A percentile compares a stretch with the other conserved stretches of the same genome.
phyloP scores from a whole-genome alignment of 1,140 invertebrate species.

The Magallana gigas region DNA sequence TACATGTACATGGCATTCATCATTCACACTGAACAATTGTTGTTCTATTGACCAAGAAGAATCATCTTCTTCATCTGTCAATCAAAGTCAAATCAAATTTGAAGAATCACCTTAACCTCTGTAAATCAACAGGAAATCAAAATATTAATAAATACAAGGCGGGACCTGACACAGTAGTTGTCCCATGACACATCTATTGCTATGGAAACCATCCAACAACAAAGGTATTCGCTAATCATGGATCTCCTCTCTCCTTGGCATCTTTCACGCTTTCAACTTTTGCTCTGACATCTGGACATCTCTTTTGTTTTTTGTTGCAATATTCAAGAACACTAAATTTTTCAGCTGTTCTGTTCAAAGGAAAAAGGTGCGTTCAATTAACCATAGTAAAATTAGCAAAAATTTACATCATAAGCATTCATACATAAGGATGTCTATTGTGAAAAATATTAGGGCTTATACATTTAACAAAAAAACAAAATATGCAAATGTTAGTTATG shows the following conservation, averaged over 20 bases:
- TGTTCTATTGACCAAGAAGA: no score
- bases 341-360: not conserved
- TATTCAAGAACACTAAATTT: not conserved
- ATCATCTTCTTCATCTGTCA: no score
- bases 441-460: no score
- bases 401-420: no score
- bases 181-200: conserved; percentile 3
- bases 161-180: not conserved
- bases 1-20: no score
- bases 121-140: not conserved
- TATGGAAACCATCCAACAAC: not conserved
- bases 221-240: not conserved
- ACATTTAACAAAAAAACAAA: no score
- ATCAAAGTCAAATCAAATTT: no score
- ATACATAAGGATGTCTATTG: no score
- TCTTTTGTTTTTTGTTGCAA: not conserved
- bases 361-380: not conserved
- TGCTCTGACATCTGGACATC: not conserved
- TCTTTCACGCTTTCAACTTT: not conserved
- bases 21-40: no score
- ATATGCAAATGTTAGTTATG: no score
- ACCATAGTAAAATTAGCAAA: no score
- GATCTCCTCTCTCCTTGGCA: not conserved
- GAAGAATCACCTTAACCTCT: no score
- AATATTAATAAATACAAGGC: not conserved